Evolutionary conservation across 2,888 invertebrate species (phyloP).

Genomic region (Pyralis farinalis): DNA sequence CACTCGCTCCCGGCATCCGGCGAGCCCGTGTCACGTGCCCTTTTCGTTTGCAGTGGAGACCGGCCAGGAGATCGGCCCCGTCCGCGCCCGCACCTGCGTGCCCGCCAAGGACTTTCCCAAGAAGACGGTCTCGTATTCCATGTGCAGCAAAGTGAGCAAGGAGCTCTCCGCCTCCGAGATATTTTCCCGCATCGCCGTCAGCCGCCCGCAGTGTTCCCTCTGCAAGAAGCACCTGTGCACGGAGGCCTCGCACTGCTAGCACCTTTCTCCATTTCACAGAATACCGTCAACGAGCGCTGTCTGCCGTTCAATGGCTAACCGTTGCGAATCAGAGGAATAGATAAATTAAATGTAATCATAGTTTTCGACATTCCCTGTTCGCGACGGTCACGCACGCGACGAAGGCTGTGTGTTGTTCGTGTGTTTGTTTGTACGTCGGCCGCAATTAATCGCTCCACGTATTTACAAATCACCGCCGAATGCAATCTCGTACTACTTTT

Average conservation of each 20-base stretch:
- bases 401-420: no score
- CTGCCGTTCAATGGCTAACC: no score
- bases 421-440: no score
- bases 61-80: slow-evolving; percentile 70
- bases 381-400: no score
- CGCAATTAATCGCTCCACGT: no score
- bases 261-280: no score
- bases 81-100: slow-evolving; percentile 70
- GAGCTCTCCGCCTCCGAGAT: slow-evolving; percentile 70
- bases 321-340: no score
- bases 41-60: slow-evolving; percentile 52
- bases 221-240: slow-evolving; percentile 69
- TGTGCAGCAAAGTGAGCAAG: slow-evolving; percentile 70
- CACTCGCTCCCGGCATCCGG: not conserved
- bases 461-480: no score
- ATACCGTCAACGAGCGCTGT: no score
- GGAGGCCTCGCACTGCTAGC: slow-evolving; percentile 60
- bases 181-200: slow-evolving; percentile 65
- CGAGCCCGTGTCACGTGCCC: slow-evolving; percentile 2
- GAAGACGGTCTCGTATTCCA: slow-evolving; percentile 67
- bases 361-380: no score
- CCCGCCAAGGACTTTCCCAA: slow-evolving; percentile 70
- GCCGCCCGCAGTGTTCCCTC: slow-evolving; percentile 62
- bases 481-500: no score
- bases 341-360: no score